Percentiles rank a stretch among this genome's conserved stretches.
phyloP scores from a whole-genome alignment of 2,888 invertebrate species.

The Macrosoma leucophasiata region DNA sequence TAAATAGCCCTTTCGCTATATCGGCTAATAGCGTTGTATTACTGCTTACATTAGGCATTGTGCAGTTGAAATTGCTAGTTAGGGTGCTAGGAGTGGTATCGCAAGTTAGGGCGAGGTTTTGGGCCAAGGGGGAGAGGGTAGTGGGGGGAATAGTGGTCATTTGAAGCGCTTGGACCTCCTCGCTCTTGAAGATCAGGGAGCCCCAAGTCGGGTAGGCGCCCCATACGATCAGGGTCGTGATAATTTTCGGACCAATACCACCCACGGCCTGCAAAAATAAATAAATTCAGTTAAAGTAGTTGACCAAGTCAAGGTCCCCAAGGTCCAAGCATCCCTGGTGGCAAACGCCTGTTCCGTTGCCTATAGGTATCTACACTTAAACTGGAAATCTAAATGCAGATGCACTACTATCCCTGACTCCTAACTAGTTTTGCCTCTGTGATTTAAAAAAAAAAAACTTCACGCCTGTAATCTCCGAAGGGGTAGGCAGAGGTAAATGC shows the following conservation, averaged over 20 bases:
- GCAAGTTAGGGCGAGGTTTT: constrained; percentile 33
- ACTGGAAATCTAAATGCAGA: too few species aligned
- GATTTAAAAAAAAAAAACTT: too few species aligned
- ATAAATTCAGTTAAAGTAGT: background rate
- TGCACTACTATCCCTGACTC: too few species aligned
- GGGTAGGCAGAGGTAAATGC: too few species aligned
- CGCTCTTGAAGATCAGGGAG: constrained; percentile 73
- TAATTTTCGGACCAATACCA: constrained; percentile 85
- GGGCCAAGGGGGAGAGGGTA: constrained; percentile 8
- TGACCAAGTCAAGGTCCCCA: too few species aligned
- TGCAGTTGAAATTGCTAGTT: constrained; percentile 36
- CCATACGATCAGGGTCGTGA: constrained; percentile 83
- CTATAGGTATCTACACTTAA: too few species aligned
- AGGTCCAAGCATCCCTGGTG: too few species aligned
- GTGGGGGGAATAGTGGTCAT: constrained; percentile 9
- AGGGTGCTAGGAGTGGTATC: constrained; percentile 29
- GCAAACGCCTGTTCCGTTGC: too few species aligned
- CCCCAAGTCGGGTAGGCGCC: constrained; percentile 86
- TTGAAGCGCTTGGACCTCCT: constrained; percentile 25
- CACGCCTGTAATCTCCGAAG: too few species aligned
- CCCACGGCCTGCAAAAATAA: constrained; percentile 77
- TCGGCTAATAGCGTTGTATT: constrained; percentile 25
- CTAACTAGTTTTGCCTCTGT: too few species aligned
- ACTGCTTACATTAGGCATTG: constrained; percentile 23
- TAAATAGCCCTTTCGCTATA: constrained; percentile 33